Conservation (phyloP, 2,113 vertebrate genomes). For the Clupea harengus region DNA sequence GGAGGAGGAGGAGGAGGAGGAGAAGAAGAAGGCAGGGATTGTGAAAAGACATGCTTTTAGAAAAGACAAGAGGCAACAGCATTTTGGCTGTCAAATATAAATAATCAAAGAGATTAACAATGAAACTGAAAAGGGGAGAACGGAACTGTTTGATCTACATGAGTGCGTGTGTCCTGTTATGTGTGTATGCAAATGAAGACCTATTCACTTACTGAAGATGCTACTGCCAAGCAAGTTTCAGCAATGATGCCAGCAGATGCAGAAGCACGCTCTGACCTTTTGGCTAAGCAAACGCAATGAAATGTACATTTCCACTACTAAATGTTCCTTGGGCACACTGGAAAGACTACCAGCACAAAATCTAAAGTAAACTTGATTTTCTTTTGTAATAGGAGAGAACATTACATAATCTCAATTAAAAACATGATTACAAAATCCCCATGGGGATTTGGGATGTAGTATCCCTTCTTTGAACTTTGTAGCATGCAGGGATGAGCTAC, state of each 20-base stretch:
- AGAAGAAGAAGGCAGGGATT: neutral
- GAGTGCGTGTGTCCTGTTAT: neutral
- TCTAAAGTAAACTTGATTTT: conserved; percentile 6
- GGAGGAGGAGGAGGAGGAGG: conserved; percentile 29
- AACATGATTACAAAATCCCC: neutral
- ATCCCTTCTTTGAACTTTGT: neutral
- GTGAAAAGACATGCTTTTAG: neutral
- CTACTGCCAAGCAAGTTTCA: neutral
- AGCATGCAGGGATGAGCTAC: neutral
- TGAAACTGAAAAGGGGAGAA: conserved; percentile 34
- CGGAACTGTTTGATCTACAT: neutral
- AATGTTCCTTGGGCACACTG: neutral
- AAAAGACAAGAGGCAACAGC: neutral
- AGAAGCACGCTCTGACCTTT: neutral
- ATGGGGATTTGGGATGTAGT: neutral
- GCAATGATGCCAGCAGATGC: neutral
- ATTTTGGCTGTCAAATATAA: neutral
- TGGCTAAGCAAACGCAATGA: neutral
- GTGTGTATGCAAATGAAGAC: neutral
- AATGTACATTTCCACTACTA: neutral
- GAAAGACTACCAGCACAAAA: neutral
- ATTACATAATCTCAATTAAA: conserved; percentile 16
- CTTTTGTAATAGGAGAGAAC: neutral
- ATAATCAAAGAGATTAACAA: neutral
- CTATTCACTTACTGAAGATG: conserved; percentile 4